Evolutionary conservation across 2,113 vertebrate species (phyloP).

Genomic region (Oreocharis arfaki): DNA sequence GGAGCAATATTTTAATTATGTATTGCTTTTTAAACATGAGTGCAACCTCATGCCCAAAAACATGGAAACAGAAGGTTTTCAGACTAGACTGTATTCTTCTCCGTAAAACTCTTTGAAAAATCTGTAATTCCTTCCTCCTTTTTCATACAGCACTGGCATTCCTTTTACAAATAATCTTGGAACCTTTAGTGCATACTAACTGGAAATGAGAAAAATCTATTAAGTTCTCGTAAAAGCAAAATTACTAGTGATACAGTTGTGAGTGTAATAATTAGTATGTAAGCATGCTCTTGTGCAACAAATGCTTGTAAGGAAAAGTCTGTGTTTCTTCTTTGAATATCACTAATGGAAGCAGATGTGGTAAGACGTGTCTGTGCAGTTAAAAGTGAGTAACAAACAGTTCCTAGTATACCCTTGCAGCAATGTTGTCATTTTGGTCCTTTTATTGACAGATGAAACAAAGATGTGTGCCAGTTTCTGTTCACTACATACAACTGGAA

Average conservation of each 20-base stretch:
- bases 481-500: neutral
- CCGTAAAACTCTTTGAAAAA: neutral
- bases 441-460: neutral
- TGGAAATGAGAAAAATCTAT: neutral
- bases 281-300: neutral
- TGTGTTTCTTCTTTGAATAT: neutral
- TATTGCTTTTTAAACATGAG: neutral
- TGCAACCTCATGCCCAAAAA: neutral
- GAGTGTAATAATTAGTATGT: neutral
- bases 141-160: neutral
- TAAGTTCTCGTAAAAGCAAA: neutral
- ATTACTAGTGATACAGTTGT: neutral
- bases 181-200: neutral
- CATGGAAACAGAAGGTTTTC: neutral
- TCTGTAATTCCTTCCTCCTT: neutral
- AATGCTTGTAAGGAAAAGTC: neutral
- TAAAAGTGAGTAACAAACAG: neutral
- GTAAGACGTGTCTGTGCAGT: neutral
- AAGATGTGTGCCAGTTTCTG: neutral
- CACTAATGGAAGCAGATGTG: neutral
- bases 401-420: neutral
- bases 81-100: neutral
- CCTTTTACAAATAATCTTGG: neutral
- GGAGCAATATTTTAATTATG: neutral
- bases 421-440: rapidly evolving